Evolutionary conservation across 2,888 invertebrate genomes (phyloP).

Genomic region (Sarcophaga subvicina): DNA sequence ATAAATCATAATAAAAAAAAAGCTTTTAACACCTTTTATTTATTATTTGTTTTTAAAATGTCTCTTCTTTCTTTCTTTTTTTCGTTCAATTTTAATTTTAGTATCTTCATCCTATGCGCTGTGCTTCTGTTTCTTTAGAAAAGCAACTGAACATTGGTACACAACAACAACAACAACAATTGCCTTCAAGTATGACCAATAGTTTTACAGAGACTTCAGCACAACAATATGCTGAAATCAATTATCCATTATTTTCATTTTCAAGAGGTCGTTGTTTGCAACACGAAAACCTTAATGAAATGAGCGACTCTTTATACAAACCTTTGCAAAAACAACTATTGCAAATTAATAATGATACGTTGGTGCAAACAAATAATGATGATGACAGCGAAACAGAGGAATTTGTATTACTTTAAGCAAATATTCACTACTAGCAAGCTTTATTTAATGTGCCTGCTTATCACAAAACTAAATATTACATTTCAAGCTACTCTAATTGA

Average conservation of each 20-base stretch:
- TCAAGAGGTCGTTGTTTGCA: conserved; percentile 88
- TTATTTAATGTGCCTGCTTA: conserved; percentile 31
- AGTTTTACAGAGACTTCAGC: conserved; percentile 69
- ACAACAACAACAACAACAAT: conserved; percentile 50
- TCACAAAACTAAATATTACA: conserved; percentile 4
- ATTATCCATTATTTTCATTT: conserved; percentile 92
- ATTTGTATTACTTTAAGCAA: conserved; percentile 86
- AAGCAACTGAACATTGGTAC: conserved; percentile 63
- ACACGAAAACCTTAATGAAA: conserved; percentile 75
- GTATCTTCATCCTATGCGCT: conserved; percentile 83
- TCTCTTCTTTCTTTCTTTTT: background rate
- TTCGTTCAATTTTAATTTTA: conserved; percentile 72
- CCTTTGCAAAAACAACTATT: conserved; percentile 84
- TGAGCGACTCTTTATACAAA: conserved; percentile 82
- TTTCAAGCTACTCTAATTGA: conserved; percentile 8
- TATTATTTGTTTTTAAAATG: no score
- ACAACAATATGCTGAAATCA: conserved; percentile 81
- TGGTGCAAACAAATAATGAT: conserved; percentile 83
- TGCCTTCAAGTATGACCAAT: conserved; percentile 63
- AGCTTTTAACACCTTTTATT: no score
- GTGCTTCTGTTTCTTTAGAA: conserved; percentile 76
- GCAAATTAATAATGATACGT: conserved; percentile 82
- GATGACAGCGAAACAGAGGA: conserved; percentile 88
- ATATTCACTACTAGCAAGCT: conserved; percentile 24
- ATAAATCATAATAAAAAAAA: no score